A percentile compares a stretch with the other conserved stretches of the same genome.
phyloP scores from a whole-genome alignment of 2,888 invertebrate species.

The Drosophila ezoana region DNA sequence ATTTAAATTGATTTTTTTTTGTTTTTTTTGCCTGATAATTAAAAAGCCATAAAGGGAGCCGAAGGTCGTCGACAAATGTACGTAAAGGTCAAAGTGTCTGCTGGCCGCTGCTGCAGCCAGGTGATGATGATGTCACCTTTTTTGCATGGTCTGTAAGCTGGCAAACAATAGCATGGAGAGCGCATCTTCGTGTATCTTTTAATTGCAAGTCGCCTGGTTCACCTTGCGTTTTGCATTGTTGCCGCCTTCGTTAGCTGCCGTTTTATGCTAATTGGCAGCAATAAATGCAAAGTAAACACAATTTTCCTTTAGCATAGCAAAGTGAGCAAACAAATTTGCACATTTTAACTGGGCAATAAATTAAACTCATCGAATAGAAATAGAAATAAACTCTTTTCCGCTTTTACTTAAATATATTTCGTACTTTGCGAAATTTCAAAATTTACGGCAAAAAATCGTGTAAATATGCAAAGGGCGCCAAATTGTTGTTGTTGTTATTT shows the following conservation, averaged over 20 bases:
- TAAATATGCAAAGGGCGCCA: conserved; percentile 59
- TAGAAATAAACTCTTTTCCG: conserved; percentile 13
- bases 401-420: conserved; percentile 4
- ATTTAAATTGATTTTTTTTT: conserved; percentile 33
- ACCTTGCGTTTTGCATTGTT: conserved; percentile 44
- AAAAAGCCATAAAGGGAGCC: conserved; percentile 61
- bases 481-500: conserved; percentile 22
- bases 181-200: conserved; percentile 64
- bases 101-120: conserved; percentile 14
- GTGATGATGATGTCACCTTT: conserved; percentile 62
- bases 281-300: conserved; percentile 64
- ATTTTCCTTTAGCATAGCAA: conserved; percentile 51
- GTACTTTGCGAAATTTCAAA: conserved; percentile 33
- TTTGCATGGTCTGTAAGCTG: conserved; percentile 46
- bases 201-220: conserved; percentile 50
- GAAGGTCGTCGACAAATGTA: conserved; percentile 54
- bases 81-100: conserved; percentile 66
- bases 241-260: conserved; percentile 36
- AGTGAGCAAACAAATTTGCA: conserved; percentile 53
- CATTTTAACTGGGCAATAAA: conserved; percentile 67
- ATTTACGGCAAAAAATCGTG: conserved; percentile 72
- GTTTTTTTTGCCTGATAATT: conserved; percentile 36
- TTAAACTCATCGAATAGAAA: conserved; percentile 54
- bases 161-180: conserved; percentile 61
- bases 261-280: conserved; percentile 70